phyloP scores from a whole-genome alignment of 2,113 vertebrate genomes.

The Megalops atlanticus region DNA sequence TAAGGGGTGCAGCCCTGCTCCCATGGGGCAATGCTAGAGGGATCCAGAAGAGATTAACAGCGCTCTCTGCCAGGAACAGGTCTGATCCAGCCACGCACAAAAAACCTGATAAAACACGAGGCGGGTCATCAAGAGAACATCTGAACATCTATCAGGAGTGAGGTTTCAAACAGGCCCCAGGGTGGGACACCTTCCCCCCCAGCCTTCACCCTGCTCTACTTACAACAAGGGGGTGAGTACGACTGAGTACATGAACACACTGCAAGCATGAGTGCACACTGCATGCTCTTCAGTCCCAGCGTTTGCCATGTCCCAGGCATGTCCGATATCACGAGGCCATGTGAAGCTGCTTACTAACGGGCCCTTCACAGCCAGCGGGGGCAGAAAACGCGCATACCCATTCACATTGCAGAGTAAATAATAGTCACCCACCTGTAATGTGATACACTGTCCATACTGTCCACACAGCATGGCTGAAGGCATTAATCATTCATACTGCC shows the following conservation, averaged over 20 bases:
- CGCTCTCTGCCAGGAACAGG: slow-evolving; percentile 28
- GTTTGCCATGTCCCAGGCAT: neutral
- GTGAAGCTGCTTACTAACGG: too few species aligned
- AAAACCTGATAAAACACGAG: slow-evolving; percentile 33
- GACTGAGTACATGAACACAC: too few species aligned
- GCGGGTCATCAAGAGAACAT: neutral
- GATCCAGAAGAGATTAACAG: slow-evolving; percentile 36
- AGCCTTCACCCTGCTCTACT: too few species aligned
- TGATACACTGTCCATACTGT: slow-evolving; percentile 17
- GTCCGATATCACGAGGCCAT: neutral
- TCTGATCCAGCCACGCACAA: slow-evolving; percentile 30
- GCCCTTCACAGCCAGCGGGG: neutral
- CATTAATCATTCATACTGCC: slow-evolving; percentile 64
- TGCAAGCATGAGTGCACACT: too few species aligned
- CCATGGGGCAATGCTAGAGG: slow-evolving; percentile 4
- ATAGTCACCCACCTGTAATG: neutral
- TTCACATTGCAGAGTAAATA: neutral
- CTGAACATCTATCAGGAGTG: too few species aligned
- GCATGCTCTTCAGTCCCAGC: neutral
- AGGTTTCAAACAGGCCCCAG: too few species aligned
- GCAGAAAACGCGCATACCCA: neutral
- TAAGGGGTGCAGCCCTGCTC: slow-evolving; percentile 3
- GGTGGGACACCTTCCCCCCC: too few species aligned
- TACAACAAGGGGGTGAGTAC: too few species aligned
- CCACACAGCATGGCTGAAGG: slow-evolving; percentile 52